Evolutionary conservation across 2,888 invertebrate species (phyloP), one percentile per base, ranked within the genome.

Genomic region (Pterostichus madidus): DNA sequence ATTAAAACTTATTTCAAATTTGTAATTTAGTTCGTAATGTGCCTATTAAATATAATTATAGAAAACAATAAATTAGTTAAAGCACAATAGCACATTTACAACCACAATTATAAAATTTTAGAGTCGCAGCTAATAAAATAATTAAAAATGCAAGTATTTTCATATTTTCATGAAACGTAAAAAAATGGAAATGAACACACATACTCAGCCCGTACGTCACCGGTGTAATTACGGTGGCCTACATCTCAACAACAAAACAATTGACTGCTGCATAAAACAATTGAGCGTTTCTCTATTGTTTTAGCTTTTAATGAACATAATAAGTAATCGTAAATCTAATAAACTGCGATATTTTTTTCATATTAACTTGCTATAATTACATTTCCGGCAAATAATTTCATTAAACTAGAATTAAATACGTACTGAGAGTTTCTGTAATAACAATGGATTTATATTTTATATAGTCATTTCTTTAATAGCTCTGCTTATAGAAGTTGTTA

Each of bases 241-340:
- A 49, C 49, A 49, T 49, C 13, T 49, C 39, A 39, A 39, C 39
- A 39, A 39, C 49, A n/a, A 49, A 49, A 49, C 49, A 49, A 49
- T 10, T 49, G 49, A 49, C 49, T 49, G 49, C 49, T 49, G 39
- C 39, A 49, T 11, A 13, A 49, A 49, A 49, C 49, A 49, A 49
- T 49, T 49, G n/a, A 11, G 13, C 49, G 49, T 49, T 49, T 11
- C 49, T 49, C 49, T 49, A 49, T 49, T 49, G 49, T 49, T 49
- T 49, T 2, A 49, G 39, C 49, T 35, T 64, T 31, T 35, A 64
- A 64, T 24, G 24, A 59, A 64, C 64, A 64, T 64, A 64, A 64
- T 64, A 64, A 64, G 64, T 32, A 64, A 64, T 64, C 64, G 49
- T 64, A 32, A 31, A 64, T 64, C 64, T 64, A 64, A 64, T 59